Evolutionary conservation across 2,113 vertebrate species (phyloP), one percentile per base, ranked within the genome.

Genomic region (Lepisosteus oculatus): DNA sequence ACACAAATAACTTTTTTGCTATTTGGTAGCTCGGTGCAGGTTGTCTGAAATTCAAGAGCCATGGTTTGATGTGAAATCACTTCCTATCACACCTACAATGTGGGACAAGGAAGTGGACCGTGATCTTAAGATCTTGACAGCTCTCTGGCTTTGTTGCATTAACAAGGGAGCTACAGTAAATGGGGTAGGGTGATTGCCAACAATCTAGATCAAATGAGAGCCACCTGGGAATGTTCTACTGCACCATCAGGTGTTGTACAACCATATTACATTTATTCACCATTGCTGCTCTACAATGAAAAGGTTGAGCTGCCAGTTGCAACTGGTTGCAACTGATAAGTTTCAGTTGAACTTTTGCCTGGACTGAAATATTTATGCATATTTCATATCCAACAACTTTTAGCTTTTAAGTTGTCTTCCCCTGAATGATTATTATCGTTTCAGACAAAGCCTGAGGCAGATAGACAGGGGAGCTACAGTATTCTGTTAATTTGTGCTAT

Each of bases 351-450:
- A 74, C 68, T 67, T 62, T 67, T 57, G 61, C 55, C 68, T 9
- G 4, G 7, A 43, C 17, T 72, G 62, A 69, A 79, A 62, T 77
- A 76, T 75, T 84, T 71, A 80, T 72, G 72, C 57, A 29, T 8
- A 69, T 67, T 73, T 84, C 68, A 75, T 59, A 68, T 77, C 69
- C 59, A 75, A 69, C 62, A 74, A 62, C 62, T 73, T 75, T 71
- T 71, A 56, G 65, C 78, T 78, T 70, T 79, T 80, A 75, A 71
- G 63, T 64, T 64, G 70, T 72, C 71, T 73, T 47, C 66, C 43
- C 77, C 41, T 13, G 14, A 12, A 42, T 72, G 70, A 73, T 59
- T n/a, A 8, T 55, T 67, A 74, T 68, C 6, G 62, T 64, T 64
- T 68, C 67, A 6, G 71, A 75, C 71, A 61, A 43, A 41, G n/a